Base-by-base conservation (phyloP, 92 coral and sea anemone genomes). In the Meandrina meandrites region DNA sequence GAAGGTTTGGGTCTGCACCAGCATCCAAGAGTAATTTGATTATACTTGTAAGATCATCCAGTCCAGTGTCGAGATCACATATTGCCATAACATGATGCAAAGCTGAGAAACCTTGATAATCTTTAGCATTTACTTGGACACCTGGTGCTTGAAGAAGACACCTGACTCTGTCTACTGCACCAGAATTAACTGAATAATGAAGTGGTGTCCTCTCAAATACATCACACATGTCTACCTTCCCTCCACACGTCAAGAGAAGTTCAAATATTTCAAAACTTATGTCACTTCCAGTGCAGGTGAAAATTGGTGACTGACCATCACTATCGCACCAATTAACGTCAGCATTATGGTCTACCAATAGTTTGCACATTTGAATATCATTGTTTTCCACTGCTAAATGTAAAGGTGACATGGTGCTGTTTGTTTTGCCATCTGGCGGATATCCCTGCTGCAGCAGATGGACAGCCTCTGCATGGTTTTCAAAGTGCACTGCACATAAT, bases 1-100 rank as follows among this genome's bases (percentile, higher is more conserved):
- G 80, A 14, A 22, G 80, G 24, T 76, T 76, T 76, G 80, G 80
- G 58, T 76, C 80, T 7, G 80, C 80, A 40, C 80, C 80, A 48
- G 80, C 60, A 76, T 76, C 64, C 58, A 76, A 76, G 11, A 76
- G 80, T 62, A 76, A 76, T 24, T 36, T 47, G 0, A 76, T 48
- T 76, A 76, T 76, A 30, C 80, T 40, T 13, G 40, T 47, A 28
- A 76, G 64, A 15, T 76, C 80, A 76, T 27, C 54, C 32, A 76
- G 50, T n/a, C 50, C 80, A 76, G 56, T 36, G 34, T 76, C 62
- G 5, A 76, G 5, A 76, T 76, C 80, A 76, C 56, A 42, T n/a
- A 27, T 48, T 42, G 80, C 47, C 8, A 76, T 36, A 27, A 48
- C 54, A 48, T 76, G 80, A 47, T 76, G 80, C 14, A 76, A 27